Base-by-base conservation (phyloP, 1,140 invertebrate genomes). In the Cheumatopsyche charites region DNA sequence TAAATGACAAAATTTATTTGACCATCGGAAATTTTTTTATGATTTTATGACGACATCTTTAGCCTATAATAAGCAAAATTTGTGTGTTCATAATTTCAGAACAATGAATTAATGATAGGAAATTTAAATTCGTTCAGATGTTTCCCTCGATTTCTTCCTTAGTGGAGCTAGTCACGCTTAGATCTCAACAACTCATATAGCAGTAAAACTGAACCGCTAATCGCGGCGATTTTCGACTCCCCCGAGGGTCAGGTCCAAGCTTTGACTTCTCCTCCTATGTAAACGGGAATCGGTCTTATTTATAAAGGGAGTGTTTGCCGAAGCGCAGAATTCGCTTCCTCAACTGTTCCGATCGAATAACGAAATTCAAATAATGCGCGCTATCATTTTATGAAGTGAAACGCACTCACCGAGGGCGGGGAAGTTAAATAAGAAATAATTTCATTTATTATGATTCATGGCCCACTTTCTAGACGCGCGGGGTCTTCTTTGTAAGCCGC, bases 381-480 rank as follows among this genome's bases (percentile, higher is more conserved):
- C 3, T 13, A 47, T 17, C 47, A 15, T 17, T 45, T 45, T 17
- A 52, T 52, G 19, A 52, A 52, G 19, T 19, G 1, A 52, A 52
- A n/a, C n/a, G n/a, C n/a, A n/a, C n/a, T 17, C 15, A 17, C 1
- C 47, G 47, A 2, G 13, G 12, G 13, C 4, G 45, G 15, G 13
- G 15, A 12, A 58, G 55, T 58, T 58, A 58, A 58, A 58, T 58
- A 26, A 25, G 23, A 58, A 25, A 58, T 58, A 58, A 58, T 58
- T 58, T 25, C 55, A 58, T 58, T 58, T 58, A 58, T 58, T 58
- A 58, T 58, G 55, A 58, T 58, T 58, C 55, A 58, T 58, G 55
- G 55, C 55, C 55, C 55, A 58, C 55, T 58, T 58, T 58, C 23
- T 17, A 23, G 55, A 58, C 55, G 55, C 19, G 55, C 29, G 55